phyloP scores from a whole-genome alignment of 2,888 invertebrate genomes.

The Heliconius ismenius region DNA sequence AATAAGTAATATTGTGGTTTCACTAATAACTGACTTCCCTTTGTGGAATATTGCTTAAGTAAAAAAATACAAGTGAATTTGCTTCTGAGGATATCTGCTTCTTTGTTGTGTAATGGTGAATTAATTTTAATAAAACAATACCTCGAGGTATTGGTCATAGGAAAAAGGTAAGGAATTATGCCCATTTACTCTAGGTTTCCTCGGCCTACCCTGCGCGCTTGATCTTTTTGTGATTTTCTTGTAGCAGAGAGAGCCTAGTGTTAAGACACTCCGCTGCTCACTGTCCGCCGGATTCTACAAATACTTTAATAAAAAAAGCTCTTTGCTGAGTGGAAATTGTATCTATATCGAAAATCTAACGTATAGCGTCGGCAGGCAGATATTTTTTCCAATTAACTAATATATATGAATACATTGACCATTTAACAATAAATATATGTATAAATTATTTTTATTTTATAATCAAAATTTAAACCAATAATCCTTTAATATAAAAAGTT shows the following conservation, averaged over 20 bases:
- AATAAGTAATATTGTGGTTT: conserved; percentile 18
- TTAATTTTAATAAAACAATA: neutral
- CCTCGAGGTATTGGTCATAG: neutral
- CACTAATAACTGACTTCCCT: conserved; percentile 11
- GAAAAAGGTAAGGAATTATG: too few species aligned
- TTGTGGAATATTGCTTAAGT: neutral
- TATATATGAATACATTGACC: neutral
- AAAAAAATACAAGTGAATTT: conserved; percentile 4
- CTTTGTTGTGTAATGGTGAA: neutral
- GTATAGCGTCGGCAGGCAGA: neutral
- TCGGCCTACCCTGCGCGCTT: too few species aligned
- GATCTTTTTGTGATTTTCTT: too few species aligned
- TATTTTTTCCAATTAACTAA: neutral
- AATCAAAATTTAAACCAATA: neutral
- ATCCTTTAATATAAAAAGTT: conserved; percentile 7
- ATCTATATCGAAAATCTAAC: neutral
- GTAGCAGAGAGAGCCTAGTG: too few species aligned
- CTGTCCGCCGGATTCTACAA: too few species aligned
- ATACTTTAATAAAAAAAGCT: neutral
- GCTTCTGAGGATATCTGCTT: neutral
- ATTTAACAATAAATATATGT: neutral
- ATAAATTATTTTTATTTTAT: neutral
- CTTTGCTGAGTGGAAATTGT: neutral
- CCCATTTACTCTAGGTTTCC: too few species aligned
- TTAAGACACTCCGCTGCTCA: too few species aligned